phyloP scores from a whole-genome alignment of 1,140 invertebrate species.

The Drosophila mayri region DNA sequence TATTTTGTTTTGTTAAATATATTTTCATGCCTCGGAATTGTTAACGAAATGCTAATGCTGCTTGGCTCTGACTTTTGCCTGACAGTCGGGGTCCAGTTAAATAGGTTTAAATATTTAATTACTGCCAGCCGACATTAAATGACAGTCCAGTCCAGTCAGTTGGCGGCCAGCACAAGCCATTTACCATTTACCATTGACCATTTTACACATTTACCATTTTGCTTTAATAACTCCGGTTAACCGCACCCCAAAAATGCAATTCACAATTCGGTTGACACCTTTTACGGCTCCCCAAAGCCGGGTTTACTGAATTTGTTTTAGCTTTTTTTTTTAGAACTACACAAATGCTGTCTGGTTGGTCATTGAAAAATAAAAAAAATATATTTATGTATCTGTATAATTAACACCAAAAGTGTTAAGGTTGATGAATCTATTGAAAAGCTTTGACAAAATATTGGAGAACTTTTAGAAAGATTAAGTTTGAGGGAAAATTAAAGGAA shows the following conservation, averaged over 20 bases:
- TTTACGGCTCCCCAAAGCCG: background rate
- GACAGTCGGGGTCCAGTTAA: constrained; percentile 35
- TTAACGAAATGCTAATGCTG: constrained; percentile 63
- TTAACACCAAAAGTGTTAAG: constrained; percentile 31
- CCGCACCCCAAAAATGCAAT: constrained; percentile 56
- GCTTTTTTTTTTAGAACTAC: constrained; percentile 10
- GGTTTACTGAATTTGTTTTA: constrained; percentile 9
- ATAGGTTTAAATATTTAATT: constrained; percentile 77
- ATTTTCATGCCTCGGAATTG: constrained; percentile 44
- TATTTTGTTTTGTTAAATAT: constrained; percentile 24
- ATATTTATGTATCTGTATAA: background rate
- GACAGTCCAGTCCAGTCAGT: constrained; percentile 51
- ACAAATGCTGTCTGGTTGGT: background rate
- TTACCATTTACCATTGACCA: constrained; percentile 4
- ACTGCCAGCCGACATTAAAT: constrained; percentile 61
- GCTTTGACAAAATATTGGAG: no score
- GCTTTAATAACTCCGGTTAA: constrained; percentile 55
- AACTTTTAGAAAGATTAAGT: background rate
- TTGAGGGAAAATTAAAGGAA: background rate
- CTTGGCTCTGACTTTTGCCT: constrained; percentile 53
- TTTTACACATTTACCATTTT: constrained; percentile 26
- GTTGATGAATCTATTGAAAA: constrained; percentile 5
- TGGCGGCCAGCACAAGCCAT: constrained; percentile 29
- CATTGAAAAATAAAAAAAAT: background rate
- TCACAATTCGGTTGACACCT: constrained; percentile 68